Conservation (phyloP, 2,888 invertebrate genomes). For the Phymatocera aterrima region DNA sequence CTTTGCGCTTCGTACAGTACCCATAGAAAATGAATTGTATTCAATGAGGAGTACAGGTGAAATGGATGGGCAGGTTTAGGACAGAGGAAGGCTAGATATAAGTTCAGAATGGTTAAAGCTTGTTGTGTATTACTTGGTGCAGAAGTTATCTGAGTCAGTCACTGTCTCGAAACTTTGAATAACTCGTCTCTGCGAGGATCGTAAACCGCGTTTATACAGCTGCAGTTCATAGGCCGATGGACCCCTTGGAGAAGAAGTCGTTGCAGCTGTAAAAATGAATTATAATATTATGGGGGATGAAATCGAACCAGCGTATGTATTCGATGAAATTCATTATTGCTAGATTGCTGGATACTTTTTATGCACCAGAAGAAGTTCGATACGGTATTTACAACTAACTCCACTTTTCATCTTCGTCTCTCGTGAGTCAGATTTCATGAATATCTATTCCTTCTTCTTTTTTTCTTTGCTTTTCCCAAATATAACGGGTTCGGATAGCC, state of each 20-base stretch:
- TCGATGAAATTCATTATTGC: background rate
- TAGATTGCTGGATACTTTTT: background rate
- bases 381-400: background rate
- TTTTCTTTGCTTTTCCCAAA: background rate
- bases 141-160: conserved; percentile 25
- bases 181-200: background rate
- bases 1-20: background rate
- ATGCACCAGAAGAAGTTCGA: background rate
- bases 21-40: background rate
- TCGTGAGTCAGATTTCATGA: background rate
- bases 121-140: background rate
- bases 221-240: background rate
- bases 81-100: background rate
- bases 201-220: background rate
- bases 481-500: conserved; percentile 24
- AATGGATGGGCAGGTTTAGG: background rate
- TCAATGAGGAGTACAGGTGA: background rate
- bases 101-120: conserved; percentile 11
- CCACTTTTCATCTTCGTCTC: background rate
- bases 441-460: background rate
- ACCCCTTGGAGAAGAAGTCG: background rate
- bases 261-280: background rate
- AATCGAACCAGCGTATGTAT: too few species aligned
- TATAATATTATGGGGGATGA: background rate
- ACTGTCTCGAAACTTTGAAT: conserved; percentile 21